Conservation (phyloP, 2,888 invertebrate species). For the Trissonchulus latispiculum region DNA sequence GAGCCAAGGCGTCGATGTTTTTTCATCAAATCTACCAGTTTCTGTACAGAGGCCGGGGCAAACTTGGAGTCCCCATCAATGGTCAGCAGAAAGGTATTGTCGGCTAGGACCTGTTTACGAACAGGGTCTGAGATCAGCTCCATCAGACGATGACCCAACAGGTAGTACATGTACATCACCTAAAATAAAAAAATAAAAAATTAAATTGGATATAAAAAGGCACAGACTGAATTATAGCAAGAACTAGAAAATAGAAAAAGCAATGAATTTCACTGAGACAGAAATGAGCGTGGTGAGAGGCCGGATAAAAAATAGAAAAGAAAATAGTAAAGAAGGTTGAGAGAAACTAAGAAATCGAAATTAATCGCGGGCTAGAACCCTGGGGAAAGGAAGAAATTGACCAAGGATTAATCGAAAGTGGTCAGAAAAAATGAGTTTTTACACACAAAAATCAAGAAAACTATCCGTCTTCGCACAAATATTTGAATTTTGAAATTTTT, state of each 20-base stretch:
- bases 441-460: no score
- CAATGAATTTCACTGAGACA: background rate
- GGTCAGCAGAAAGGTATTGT: constrained; percentile 71
- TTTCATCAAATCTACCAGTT: constrained; percentile 74
- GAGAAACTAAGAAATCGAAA: no score
- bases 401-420: no score
- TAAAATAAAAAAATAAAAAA: constrained; percentile 26
- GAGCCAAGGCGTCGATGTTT: constrained; percentile 65
- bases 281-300: background rate
- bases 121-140: constrained; percentile 52
- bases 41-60: constrained; percentile 64
- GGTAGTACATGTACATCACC: constrained; percentile 82
- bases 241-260: no score
- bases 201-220: background rate
- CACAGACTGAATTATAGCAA: no score
- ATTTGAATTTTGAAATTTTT: no score
- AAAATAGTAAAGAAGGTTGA: no score
- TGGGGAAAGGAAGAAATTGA: no score
- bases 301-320: no score
- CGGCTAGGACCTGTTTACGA: constrained; percentile 53
- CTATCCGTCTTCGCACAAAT: no score
- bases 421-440: no score
- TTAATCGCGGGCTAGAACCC: no score
- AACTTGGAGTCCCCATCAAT: constrained; percentile 83
- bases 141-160: constrained; percentile 68